Conservation (phyloP, 2,888 invertebrate genomes). For the Neoascia interrupta region DNA sequence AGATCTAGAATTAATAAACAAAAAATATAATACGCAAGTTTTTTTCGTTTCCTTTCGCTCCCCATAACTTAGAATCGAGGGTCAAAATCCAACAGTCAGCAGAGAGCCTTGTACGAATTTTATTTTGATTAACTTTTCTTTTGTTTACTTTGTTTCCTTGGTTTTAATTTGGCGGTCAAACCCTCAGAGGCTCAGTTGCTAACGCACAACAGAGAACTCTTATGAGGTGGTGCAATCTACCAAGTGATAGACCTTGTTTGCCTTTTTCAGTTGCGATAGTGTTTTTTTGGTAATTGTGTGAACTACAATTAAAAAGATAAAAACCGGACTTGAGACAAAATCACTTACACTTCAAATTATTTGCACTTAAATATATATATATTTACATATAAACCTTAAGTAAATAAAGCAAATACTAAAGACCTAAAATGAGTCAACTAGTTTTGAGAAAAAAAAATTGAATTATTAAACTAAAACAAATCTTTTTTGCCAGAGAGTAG, state of each 20-base stretch:
- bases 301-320: slow-evolving; percentile 14
- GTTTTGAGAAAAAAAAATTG: slow-evolving; percentile 44
- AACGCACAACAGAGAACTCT: slow-evolving; percentile 12
- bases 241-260: slow-evolving; percentile 31
- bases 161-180: background rate
- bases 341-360: slow-evolving; percentile 49
- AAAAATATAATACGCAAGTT: slow-evolving; percentile 47
- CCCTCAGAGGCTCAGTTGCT: slow-evolving; percentile 25
- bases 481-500: slow-evolving; percentile 64
- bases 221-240: slow-evolving; percentile 32
- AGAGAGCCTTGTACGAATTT: slow-evolving; percentile 35
- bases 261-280: slow-evolving; percentile 1
- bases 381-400: slow-evolving; percentile 70
- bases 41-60: slow-evolving; percentile 9
- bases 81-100: slow-evolving; percentile 15
- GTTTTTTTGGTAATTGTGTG: slow-evolving; percentile 11
- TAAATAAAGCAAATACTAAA: slow-evolving; percentile 32
- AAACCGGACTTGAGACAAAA: slow-evolving; percentile 32
- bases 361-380: slow-evolving; percentile 64
- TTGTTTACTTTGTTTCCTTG: background rate
- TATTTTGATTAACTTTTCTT: background rate
- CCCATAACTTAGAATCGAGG: slow-evolving; percentile 10
- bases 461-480: slow-evolving; percentile 23
- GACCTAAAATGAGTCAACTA: slow-evolving; percentile 49
- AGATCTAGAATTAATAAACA: slow-evolving; percentile 62